Conservation (phyloP, 1,140 invertebrate species). For the Idris sp. region DNA sequence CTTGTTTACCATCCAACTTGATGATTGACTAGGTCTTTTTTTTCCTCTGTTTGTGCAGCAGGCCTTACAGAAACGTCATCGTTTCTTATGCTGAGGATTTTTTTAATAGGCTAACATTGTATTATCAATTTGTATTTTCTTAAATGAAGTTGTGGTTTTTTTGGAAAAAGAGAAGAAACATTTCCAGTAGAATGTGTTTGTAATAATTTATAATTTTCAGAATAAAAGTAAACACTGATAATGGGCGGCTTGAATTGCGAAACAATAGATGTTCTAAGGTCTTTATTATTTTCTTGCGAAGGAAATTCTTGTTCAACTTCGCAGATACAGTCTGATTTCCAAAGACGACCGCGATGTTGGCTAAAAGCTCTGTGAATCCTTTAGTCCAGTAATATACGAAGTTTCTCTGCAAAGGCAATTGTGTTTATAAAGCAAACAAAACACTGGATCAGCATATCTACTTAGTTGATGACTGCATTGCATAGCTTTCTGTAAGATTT, state of each 20-base stretch:
- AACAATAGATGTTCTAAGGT: too few species aligned
- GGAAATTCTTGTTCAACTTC: too few species aligned
- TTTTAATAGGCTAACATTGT: neutral
- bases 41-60: slow-evolving; percentile 23
- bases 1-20: slow-evolving; percentile 15
- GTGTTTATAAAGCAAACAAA: slow-evolving; percentile 74
- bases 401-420: slow-evolving; percentile 56
- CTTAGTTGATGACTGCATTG: slow-evolving; percentile 31
- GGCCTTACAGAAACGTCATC: slow-evolving; percentile 15
- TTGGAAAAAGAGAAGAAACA: too few species aligned
- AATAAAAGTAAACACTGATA: too few species aligned
- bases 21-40: slow-evolving; percentile 15
- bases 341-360: slow-evolving; percentile 38
- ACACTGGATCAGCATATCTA: slow-evolving; percentile 48
- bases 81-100: neutral
- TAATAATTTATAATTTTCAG: too few species aligned
- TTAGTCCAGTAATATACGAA: slow-evolving; percentile 43
- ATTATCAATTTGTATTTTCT: neutral
- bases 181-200: too few species aligned
- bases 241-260: too few species aligned
- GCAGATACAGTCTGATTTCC: slow-evolving; percentile 12
- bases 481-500: too few species aligned
- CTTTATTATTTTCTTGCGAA: too few species aligned
- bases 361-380: slow-evolving; percentile 33
- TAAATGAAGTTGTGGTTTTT: too few species aligned